A percentile compares a stretch with the other conserved stretches of the same genome.
These are phyloP conservation scores for Thunnus albacares DNA, from an alignment of 2,797 vertebrate genomes.

Conservation along the genomic window DNA sequence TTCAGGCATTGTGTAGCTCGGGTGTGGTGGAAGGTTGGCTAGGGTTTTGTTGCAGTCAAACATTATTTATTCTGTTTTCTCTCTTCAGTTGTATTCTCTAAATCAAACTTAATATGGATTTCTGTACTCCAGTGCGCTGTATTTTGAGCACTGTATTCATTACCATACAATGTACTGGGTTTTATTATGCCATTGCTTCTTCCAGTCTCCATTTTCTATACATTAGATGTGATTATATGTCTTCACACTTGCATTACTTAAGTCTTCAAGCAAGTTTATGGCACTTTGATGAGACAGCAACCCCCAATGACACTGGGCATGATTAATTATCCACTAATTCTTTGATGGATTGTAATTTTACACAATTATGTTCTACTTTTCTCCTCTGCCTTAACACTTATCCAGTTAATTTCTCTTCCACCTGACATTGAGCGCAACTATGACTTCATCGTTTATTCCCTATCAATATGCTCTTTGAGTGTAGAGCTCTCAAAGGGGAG, in stretches of 20 bases:
- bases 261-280: conserved; percentile 35
- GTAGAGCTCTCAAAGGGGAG: conserved; percentile 51
- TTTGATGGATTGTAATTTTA: conserved; percentile 55
- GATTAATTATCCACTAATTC: conserved; percentile 47
- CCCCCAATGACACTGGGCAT: conserved; percentile 27
- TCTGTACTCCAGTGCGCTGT: neutral
- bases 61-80: conserved; percentile 41
- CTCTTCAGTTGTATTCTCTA: conserved; percentile 16
- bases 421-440: conserved; percentile 49
- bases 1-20: conserved; percentile 31
- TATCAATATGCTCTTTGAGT: conserved; percentile 66
- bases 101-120: conserved; percentile 26
- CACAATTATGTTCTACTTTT: conserved; percentile 49
- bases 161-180: neutral
- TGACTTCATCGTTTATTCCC: conserved; percentile 74
- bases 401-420: conserved; percentile 56
- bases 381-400: conserved; percentile 40
- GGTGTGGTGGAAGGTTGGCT: conserved; percentile 40
- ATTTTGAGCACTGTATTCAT: conserved; percentile 13
- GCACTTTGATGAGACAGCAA: conserved; percentile 39
- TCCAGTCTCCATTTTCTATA: neutral
- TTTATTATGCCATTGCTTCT: conserved; percentile 2
- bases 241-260: conserved; percentile 28
- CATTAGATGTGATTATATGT: conserved; percentile 44
- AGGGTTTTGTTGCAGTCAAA: conserved; percentile 36